phyloP scores from a whole-genome alignment of 2,888 invertebrate genomes.

The Branchellion lobata region DNA sequence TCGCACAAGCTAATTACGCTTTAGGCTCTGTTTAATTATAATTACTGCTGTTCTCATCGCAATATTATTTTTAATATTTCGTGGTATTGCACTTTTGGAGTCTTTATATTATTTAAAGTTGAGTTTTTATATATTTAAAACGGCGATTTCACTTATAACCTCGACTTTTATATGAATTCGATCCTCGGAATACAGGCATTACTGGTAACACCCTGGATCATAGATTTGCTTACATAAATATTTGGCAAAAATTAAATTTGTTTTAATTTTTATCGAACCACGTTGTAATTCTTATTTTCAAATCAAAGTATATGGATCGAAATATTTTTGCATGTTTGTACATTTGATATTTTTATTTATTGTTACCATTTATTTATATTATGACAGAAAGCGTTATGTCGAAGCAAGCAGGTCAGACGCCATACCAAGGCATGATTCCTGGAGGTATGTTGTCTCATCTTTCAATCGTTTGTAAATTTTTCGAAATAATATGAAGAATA shows the following conservation, averaged over 20 bases:
- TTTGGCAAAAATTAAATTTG: too few species aligned
- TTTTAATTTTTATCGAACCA: too few species aligned
- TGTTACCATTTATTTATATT: too few species aligned
- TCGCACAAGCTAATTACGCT: slow-evolving; percentile 30
- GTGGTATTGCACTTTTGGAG: slow-evolving; percentile 1
- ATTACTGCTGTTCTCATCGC: slow-evolving; percentile 35
- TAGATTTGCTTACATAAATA: neutral
- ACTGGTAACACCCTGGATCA: slow-evolving; percentile 11
- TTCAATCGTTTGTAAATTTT: too few species aligned
- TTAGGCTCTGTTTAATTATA: slow-evolving; percentile 36
- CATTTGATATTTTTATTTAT: neutral
- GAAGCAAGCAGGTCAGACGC: slow-evolving; percentile 2
- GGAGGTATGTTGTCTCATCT: neutral
- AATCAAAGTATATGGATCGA: neutral
- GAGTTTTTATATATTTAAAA: neutral
- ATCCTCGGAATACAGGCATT: slow-evolving; percentile 22
- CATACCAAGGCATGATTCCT: slow-evolving; percentile 3
- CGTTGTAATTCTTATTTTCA: neutral
- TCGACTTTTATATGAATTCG: slow-evolving; percentile 41
- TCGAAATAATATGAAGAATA: too few species aligned
- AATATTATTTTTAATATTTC: slow-evolving; percentile 28
- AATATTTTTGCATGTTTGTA: neutral
- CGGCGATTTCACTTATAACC: slow-evolving; percentile 14
- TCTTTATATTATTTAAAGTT: neutral
- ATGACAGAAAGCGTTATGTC: slow-evolving; percentile 11